Percentiles rank a stretch among this genome's conserved stretches.
These are phyloP conservation scores for Congeria kusceri DNA, from an alignment of 2,888 invertebrate species.

Conservation along the genomic window DNA sequence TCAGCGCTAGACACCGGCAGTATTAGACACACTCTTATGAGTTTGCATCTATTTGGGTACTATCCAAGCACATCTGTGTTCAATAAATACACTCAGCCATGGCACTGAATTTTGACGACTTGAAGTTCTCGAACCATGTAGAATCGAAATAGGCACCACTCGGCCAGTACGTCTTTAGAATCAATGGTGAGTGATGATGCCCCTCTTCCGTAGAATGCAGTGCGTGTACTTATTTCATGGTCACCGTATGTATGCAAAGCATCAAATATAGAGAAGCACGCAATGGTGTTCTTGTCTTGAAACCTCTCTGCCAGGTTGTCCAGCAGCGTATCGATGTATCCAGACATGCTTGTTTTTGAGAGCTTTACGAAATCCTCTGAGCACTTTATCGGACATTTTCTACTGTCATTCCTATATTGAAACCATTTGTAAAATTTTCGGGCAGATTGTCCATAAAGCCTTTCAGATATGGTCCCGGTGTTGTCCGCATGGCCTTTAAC, in stretches of 20 bases:
- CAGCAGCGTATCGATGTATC: neutral
- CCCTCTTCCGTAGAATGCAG: constrained; percentile 4
- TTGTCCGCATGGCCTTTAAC: constrained; percentile 14
- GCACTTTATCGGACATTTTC: neutral
- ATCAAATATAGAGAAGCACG: neutral
- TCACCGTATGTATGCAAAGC: neutral
- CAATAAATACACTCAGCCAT: no score
- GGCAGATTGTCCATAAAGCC: neutral
- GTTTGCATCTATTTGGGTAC: neutral
- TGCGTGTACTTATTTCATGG: neutral
- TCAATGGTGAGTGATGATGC: no score
- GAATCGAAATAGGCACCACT: constrained; percentile 7
- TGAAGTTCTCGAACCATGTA: neutral
- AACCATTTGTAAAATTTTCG: neutral
- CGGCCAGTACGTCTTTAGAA: neutral
- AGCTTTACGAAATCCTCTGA: neutral
- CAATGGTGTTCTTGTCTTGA: neutral
- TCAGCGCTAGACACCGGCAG: constrained; percentile 24
- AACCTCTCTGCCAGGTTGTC: neutral
- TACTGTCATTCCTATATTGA: neutral
- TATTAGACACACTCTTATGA: constrained; percentile 5
- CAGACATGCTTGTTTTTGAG: no score
- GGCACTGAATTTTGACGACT: no score
- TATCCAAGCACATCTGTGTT: neutral
- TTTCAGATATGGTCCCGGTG: constrained; percentile 16